Evolutionary conservation across 37 sponge, comb jelly and placozoan genomes (phyloP).

Genomic region (Halisarca cf. caerulea): DNA sequence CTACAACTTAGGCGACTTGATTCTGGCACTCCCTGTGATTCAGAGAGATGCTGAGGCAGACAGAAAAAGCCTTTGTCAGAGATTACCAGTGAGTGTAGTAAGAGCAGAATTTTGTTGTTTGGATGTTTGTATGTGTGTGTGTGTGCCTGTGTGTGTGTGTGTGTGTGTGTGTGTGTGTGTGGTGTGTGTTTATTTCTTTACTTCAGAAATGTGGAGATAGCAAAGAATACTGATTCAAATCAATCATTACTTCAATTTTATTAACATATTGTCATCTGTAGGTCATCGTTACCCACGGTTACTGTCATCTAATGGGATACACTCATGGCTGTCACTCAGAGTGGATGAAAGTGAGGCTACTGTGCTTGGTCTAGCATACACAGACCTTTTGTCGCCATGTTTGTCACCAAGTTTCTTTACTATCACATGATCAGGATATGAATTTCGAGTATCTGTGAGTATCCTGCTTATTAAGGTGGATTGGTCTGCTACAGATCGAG

Average conservation of each 20-base stretch:
- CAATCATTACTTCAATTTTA: not conserved
- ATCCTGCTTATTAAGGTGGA: too few relatives aligned
- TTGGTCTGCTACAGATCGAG: too few relatives aligned
- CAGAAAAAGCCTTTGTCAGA: not conserved
- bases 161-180: too few relatives aligned
- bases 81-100: slow-evolving; percentile 19
- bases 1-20: slow-evolving; percentile 63
- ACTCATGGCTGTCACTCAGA: slow-evolving; percentile 24
- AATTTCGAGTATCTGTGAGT: too few relatives aligned
- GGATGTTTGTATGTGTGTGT: not conserved
- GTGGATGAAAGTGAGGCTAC: slow-evolving; percentile 30
- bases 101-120: not conserved
- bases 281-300: slow-evolving; percentile 67
- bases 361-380: not conserved
- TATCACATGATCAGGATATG: too few relatives aligned
- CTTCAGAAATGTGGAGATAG: not conserved
- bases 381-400: too few relatives aligned
- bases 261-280: slow-evolving; percentile 3
- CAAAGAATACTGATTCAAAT: not conserved
- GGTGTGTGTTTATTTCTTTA: too few relatives aligned
- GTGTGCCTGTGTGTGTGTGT: not conserved
- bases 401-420: too few relatives aligned
- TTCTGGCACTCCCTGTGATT: slow-evolving; percentile 44
- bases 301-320: slow-evolving; percentile 72
- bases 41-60: not conserved